Base-by-base conservation (phyloP, 30 jellyfish, hydroid and myxozoan species). In the Pseudorhiza aurosa region DNA sequence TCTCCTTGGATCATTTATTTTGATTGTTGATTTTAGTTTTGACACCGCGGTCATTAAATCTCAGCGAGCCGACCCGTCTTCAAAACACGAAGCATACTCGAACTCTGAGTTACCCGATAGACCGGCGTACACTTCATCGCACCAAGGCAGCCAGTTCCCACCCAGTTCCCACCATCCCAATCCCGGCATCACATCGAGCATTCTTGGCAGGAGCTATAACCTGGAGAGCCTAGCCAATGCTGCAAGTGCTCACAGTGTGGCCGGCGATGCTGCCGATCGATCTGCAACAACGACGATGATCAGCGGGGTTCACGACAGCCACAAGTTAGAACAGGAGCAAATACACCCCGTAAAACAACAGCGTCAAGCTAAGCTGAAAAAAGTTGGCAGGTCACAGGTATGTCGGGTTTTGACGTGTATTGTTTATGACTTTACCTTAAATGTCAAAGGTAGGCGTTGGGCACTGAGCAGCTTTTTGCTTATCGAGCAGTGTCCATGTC, bases 221-320 rank as follows among this genome's bases (percentile, higher is more conserved):
- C 19, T 76, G 0, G 95, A 90, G 19, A 42, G 76, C 44, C 63
- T 74, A 11, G 85, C 85, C 11, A 75, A 73, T 28, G 83, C 87
- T 18, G 27, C 97, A 31, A 53, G 36, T 21, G 46, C 70, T 78
- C 46, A 58, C 10, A 29, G 22, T 10, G 56, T 30, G 8, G 68
- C 50, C 0, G 39, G 75, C 46, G 90, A 79, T 73, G 27, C 44
- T 10, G 47, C 25, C n/a, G 65, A 70, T 26, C 72, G 65, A 11
- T 7, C 68, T 62, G 21, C 81, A 3, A 18, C 82, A 1, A 62
- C 81, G 37, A 94, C 98, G 0, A 80, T 91, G 78, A 78, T 91
- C 43, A 73, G 97, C 28, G 98, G 98, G 7, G 81, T 91, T 8
- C 95, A 95, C 22, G 98, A 91, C 46, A 91, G 98, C 87, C 98